Conservation (phyloP, 2,888 invertebrate species). For the Cetonia aurata region DNA sequence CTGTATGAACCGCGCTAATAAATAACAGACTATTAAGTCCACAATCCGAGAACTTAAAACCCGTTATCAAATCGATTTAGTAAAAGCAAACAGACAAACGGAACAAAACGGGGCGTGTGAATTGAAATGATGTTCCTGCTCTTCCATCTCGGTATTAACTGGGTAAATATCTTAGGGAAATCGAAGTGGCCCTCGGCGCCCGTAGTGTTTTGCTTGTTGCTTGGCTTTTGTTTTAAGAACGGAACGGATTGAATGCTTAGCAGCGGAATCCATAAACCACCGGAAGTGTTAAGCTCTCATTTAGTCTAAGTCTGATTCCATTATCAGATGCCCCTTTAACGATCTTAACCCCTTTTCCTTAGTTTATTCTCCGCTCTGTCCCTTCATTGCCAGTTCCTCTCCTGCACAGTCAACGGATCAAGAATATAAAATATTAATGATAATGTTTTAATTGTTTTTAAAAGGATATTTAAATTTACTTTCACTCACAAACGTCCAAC, state of each 20-base stretch:
- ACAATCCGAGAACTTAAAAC: conserved; percentile 1
- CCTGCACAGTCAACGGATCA: conserved; percentile 46
- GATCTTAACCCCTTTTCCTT: conserved; percentile 64
- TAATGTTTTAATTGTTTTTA: conserved; percentile 48
- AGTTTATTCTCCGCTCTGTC: conserved; percentile 45
- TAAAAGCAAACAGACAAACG: conserved; percentile 27
- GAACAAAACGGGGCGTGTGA: conserved; percentile 30
- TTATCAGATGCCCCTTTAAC: conserved; percentile 64
- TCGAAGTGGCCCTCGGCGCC: conserved; percentile 39
- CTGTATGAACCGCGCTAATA: no score
- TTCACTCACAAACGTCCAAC: conserved; percentile 18
- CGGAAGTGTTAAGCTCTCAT: conserved; percentile 67
- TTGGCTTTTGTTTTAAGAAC: conserved; percentile 44
- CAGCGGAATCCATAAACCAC: conserved; percentile 66
- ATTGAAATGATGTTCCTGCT: conserved; percentile 40
- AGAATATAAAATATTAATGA: conserved; percentile 46
- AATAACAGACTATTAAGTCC: no score
- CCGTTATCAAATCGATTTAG: conserved; percentile 31
- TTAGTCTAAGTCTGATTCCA: conserved; percentile 68
- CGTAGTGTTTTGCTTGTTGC: conserved; percentile 43
- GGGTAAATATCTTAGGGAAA: conserved; percentile 47
- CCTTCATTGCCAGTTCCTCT: conserved; percentile 35
- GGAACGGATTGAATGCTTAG: conserved; percentile 65
- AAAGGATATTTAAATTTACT: conserved; percentile 43
- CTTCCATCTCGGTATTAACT: conserved; percentile 42